phyloP scores from a whole-genome alignment of 2,797 vertebrate species.

The Clarias platycephalus region DNA sequence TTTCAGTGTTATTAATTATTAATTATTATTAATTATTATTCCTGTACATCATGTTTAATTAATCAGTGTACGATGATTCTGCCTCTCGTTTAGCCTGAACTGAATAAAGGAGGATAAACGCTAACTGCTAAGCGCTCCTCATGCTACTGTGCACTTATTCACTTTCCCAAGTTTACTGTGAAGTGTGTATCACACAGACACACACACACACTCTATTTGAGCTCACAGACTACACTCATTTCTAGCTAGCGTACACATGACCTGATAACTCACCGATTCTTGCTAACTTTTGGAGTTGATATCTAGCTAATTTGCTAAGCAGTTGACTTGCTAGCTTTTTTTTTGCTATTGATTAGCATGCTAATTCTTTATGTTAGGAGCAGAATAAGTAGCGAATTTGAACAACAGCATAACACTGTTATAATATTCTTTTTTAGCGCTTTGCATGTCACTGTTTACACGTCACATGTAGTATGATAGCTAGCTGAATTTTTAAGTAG shows the following conservation, averaged over 20 bases:
- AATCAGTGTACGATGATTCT: constrained; percentile 81
- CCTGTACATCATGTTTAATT: constrained; percentile 80
- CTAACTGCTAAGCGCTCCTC: background rate
- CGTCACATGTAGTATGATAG: background rate
- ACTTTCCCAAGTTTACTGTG: background rate
- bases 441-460: background rate
- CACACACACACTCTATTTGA: background rate
- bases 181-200: background rate
- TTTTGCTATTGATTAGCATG: background rate
- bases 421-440: background rate
- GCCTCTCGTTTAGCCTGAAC: constrained; percentile 76
- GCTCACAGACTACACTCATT: background rate
- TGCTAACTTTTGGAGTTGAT: background rate
- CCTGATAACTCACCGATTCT: background rate
- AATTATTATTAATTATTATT: constrained; percentile 66
- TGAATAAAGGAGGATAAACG: constrained; percentile 58
- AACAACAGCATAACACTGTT: background rate
- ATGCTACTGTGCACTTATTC: constrained; percentile 11
- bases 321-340: background rate
- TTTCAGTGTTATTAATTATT: constrained; percentile 79
- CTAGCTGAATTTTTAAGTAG: background rate
- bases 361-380: background rate
- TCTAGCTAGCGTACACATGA: background rate
- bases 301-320: background rate
- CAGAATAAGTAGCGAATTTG: background rate